Conservation (phyloP, 2,113 vertebrate genomes). For the Apteryx mantelli region DNA sequence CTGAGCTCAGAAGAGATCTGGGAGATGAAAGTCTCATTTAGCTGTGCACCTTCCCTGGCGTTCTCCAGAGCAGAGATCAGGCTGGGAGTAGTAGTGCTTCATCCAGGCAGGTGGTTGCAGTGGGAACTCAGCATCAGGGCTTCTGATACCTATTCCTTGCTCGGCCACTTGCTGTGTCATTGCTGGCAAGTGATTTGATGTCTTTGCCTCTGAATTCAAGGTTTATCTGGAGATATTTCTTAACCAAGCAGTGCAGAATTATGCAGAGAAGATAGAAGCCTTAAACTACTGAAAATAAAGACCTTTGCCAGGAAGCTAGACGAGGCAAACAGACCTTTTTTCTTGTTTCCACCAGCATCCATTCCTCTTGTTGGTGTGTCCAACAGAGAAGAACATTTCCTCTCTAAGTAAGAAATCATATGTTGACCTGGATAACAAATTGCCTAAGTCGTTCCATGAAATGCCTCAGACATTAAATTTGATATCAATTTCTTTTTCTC, state of each 20-base stretch:
- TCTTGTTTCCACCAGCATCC: background rate
- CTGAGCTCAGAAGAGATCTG: background rate
- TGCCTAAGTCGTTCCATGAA: background rate
- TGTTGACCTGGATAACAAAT: conserved; percentile 17
- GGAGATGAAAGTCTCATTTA: background rate
- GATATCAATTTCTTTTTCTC: background rate
- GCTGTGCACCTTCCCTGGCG: background rate
- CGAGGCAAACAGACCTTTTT: background rate
- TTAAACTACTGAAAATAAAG: background rate
- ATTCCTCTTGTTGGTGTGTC: accelerated
- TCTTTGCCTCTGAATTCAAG: background rate
- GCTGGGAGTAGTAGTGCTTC: background rate
- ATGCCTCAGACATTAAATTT: conserved; percentile 12
- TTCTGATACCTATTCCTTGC: background rate
- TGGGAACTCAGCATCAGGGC: background rate
- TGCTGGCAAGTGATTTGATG: background rate
- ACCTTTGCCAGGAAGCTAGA: background rate
- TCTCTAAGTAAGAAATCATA: background rate
- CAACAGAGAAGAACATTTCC: conserved; percentile 6
- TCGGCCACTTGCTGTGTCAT: accelerated
- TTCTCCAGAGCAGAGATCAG: background rate
- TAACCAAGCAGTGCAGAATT: background rate
- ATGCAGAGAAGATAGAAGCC: background rate
- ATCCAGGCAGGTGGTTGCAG: background rate
- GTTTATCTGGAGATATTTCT: background rate